phyloP scores from a whole-genome alignment of 2,888 invertebrate genomes.

The Tineola bisselliella region DNA sequence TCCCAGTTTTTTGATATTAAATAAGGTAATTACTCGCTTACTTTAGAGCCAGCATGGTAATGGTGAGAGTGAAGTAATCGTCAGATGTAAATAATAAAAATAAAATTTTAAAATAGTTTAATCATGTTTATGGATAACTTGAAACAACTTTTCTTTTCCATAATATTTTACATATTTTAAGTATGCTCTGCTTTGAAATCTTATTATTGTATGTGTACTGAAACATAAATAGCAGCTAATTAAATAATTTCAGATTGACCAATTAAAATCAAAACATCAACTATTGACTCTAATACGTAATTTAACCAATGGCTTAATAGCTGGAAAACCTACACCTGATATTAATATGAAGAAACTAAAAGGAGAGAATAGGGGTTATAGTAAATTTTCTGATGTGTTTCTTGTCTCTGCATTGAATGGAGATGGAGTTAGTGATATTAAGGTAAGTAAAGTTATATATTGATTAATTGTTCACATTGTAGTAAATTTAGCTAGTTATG shows the following conservation, averaged over 20 bases:
- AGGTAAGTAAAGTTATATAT: slow-evolving; percentile 49
- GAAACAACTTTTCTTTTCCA: too few species aligned
- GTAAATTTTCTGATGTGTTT: slow-evolving; percentile 85
- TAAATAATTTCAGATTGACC: slow-evolving; percentile 69
- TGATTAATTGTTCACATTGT: too few species aligned
- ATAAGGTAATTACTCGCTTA: slow-evolving; percentile 74
- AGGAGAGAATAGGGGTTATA: slow-evolving; percentile 35
- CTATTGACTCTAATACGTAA: slow-evolving; percentile 76
- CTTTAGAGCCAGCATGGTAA: not conserved
- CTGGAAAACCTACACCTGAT: slow-evolving; percentile 42
- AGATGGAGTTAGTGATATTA: slow-evolving; percentile 77
- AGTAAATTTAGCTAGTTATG: too few species aligned
- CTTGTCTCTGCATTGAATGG: slow-evolving; percentile 88
- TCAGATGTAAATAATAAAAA: too few species aligned
- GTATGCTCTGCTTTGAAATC: too few species aligned
- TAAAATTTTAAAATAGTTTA: too few species aligned
- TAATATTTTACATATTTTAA: too few species aligned
- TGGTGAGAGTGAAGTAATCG: too few species aligned
- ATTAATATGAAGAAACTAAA: slow-evolving; percentile 22
- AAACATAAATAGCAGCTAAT: not conserved
- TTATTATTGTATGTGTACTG: too few species aligned
- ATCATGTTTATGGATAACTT: too few species aligned
- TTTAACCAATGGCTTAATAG: slow-evolving; percentile 72
- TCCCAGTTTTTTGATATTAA: slow-evolving; percentile 83
- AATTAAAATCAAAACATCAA: slow-evolving; percentile 74